phyloP scores from a whole-genome alignment of 1,140 invertebrate species.

The Drosophila athabasca region DNA sequence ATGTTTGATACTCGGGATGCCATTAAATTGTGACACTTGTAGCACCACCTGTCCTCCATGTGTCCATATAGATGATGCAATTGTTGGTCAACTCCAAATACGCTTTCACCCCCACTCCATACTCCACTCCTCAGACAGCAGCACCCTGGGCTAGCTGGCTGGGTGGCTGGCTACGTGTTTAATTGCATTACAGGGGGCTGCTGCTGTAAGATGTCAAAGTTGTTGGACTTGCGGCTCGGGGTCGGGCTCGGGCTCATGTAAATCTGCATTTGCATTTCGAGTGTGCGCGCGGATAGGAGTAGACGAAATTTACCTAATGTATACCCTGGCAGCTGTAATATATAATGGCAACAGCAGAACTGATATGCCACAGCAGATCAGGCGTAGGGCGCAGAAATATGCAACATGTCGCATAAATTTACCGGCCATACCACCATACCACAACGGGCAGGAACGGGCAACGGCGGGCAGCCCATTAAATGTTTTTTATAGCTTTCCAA shows the following conservation, averaged over 20 bases:
- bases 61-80: not conserved
- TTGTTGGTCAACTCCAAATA: no score
- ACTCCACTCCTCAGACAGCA: no score
- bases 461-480: constrained; percentile 27
- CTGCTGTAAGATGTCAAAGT: constrained; percentile 47
- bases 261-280: constrained; percentile 42
- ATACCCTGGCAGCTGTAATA: no score
- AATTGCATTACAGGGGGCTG: no score
- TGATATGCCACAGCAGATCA: no score
- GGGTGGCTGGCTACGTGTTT: no score
- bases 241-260: not conserved
- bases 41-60: no score
- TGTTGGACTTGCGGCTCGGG: constrained; percentile 53
- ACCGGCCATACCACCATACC: constrained; percentile 16
- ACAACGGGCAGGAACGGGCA: constrained; percentile 10
- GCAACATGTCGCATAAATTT: constrained; percentile 36
- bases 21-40: constrained; percentile 41
- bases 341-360: not conserved
- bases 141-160: not conserved
- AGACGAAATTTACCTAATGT: constrained; percentile 1
- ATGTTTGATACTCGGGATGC: constrained; percentile 39
- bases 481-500: constrained; percentile 31
- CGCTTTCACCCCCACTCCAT: no score
- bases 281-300: constrained; percentile 8
- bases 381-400: constrained; percentile 11